Evolutionary conservation across 2,113 vertebrate genomes (phyloP), one percentile per base, ranked within the genome.

Genomic region (Phrynosoma platyrhinos): DNA sequence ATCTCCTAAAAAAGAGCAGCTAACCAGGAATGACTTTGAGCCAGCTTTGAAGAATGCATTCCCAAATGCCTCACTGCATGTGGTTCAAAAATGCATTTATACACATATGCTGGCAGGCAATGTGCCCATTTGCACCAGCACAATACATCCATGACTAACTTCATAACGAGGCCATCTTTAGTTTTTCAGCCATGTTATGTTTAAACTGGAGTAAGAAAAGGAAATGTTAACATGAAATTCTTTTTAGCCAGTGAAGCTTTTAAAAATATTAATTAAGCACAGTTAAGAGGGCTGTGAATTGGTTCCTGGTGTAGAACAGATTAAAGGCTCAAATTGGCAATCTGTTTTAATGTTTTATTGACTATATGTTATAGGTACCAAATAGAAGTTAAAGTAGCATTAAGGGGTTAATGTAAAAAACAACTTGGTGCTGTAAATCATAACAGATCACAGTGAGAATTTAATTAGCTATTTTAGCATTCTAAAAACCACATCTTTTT

Each of bases 371-470:
- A 40, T 32, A 85, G 55, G 53, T 36, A 91, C 13, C 71, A 87
- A 92, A 79, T 32, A 90, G 75, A 27, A 87, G 62, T 83, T 90
- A 47, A 76, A 84, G 79, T 42, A 85, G 77, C 30, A 62, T 62
- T 80, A 58, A 86, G 90, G 84, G 55, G 27, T 92, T 87, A 92
- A 82, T 58, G 72, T 80, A 86, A 90, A 94, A 85, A 1, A 0
- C 3, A 80, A 20, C 77, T 52, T 66, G n/a, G 83, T 8, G 2
- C 3, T 58, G n/a, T 79, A 7, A 40, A 32, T 85, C 68, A 75
- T 23, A 62, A 55, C 0, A 4, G 69, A 90, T 10, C 64, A 68
- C 79, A 58, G n/a, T 69, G 1, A 88, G 68, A 58, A 90, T 87
- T 64, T n/a, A 40, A 85, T 23, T 71, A 87, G 58, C 8, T 52